phyloP scores from a whole-genome alignment of 2,888 invertebrate genomes.

The Panopea generosa region DNA sequence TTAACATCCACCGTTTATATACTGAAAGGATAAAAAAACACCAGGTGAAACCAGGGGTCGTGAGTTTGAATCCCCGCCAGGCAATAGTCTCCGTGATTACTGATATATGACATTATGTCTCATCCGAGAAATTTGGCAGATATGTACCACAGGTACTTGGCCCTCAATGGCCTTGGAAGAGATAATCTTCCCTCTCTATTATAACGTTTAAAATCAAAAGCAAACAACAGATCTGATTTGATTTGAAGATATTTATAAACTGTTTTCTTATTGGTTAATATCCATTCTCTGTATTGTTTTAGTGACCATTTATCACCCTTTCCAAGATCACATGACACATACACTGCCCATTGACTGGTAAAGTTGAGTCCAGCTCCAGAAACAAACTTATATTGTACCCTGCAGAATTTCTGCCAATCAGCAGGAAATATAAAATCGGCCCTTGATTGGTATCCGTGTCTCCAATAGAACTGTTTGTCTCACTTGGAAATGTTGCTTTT shows the following conservation, averaged over 20 bases:
- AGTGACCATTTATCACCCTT: conserved; percentile 43
- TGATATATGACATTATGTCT: too few relatives aligned
- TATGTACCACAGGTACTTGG: conserved; percentile 50
- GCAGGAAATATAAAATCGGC: conserved; percentile 17
- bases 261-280: conserved; percentile 26
- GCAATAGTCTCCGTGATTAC: too few relatives aligned
- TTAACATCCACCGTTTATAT: too few relatives aligned
- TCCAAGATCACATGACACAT: conserved; percentile 42
- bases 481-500: too few relatives aligned
- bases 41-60: too few relatives aligned
- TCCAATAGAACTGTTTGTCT: too few relatives aligned
- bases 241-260: conserved; percentile 24
- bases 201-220: conserved; percentile 47
- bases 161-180: conserved; percentile 58
- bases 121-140: too few relatives aligned
- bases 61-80: too few relatives aligned
- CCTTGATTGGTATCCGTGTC: too few relatives aligned
- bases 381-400: conserved; percentile 22
- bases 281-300: conserved; percentile 49
- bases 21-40: too few relatives aligned
- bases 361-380: conserved; percentile 44
- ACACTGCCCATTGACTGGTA: conserved; percentile 31
- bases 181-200: conserved; percentile 20
- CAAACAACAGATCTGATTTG: conserved; percentile 20
- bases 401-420: conserved; percentile 44